Evolutionary conservation across 2,888 invertebrate species (phyloP).

Genomic region (Schizotus pectinicornis): DNA sequence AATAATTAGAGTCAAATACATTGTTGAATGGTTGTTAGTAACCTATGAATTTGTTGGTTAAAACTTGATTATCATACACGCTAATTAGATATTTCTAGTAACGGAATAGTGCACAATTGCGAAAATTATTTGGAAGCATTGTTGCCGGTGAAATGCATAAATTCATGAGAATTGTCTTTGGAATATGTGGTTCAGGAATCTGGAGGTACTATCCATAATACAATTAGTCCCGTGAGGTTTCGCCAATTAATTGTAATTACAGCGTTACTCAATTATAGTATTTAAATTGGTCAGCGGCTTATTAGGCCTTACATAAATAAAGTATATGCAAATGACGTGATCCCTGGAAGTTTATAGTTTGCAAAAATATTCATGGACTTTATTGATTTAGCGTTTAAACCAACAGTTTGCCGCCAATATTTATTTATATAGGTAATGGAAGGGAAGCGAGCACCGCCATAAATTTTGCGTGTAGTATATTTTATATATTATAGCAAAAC

Average conservation of each 20-base stretch:
- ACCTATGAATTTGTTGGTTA: neutral
- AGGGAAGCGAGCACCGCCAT: slow-evolving; percentile 23
- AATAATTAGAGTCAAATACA: neutral
- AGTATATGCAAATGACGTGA: slow-evolving; percentile 14
- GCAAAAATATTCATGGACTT: slow-evolving; percentile 20
- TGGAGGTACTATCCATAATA: neutral
- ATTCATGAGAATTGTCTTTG: neutral
- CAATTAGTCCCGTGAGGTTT: neutral
- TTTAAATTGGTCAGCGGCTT: too few relatives aligned
- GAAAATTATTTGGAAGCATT: neutral
- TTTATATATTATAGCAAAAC: slow-evolving; percentile 26
- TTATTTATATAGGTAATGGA: slow-evolving; percentile 28
- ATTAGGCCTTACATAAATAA: slow-evolving; percentile 6
- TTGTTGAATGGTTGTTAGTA: neutral
- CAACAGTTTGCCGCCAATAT: slow-evolving; percentile 19
- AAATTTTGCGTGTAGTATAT: slow-evolving; percentile 24
- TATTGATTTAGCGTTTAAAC: slow-evolving; percentile 25
- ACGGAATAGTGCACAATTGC: neutral
- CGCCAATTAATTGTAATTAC: neutral
- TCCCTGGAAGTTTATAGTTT: slow-evolving; percentile 10
- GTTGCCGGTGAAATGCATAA: neutral
- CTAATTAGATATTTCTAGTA: neutral
- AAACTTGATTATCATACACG: neutral
- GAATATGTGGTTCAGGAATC: neutral
- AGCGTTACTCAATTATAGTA: neutral